Evolutionary conservation across 64 coral and sea anemone genomes (phyloP).

Genomic region (Actinia equina): DNA sequence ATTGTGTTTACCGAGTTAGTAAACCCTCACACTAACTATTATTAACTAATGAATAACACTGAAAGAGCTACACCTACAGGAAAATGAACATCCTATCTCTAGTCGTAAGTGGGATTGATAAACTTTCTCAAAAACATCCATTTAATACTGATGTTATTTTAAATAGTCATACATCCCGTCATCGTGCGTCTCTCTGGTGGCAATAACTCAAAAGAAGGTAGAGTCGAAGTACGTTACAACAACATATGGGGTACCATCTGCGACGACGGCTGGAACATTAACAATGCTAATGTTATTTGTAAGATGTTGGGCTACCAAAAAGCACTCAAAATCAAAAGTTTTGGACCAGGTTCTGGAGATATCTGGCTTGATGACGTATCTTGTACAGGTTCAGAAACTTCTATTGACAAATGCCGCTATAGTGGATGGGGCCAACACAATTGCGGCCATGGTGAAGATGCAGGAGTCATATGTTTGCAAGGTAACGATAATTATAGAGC

Average conservation of each 20-base stretch:
- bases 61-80: no score
- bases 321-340: not conserved
- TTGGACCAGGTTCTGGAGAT: conserved; percentile 3
- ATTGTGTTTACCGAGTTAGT: no score
- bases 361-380: not conserved
- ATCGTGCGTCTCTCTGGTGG: not conserved
- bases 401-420: not conserved
- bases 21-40: no score
- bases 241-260: not conserved
- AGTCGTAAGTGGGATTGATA: no score
- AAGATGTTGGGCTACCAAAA: not conserved
- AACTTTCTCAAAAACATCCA: no score
- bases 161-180: no score
- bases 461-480: not conserved
- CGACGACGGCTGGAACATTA: not conserved
- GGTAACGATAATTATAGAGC: no score
- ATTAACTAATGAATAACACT: no score
- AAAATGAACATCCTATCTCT: no score
- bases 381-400: not conserved
- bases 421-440: not conserved
- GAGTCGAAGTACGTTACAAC: not conserved
- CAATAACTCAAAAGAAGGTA: not conserved
- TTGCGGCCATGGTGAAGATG: not conserved
- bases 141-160: no score
- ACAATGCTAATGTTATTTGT: not conserved